Base-by-base conservation (phyloP, 2,888 invertebrate genomes). In the Ferrisia virgata region DNA sequence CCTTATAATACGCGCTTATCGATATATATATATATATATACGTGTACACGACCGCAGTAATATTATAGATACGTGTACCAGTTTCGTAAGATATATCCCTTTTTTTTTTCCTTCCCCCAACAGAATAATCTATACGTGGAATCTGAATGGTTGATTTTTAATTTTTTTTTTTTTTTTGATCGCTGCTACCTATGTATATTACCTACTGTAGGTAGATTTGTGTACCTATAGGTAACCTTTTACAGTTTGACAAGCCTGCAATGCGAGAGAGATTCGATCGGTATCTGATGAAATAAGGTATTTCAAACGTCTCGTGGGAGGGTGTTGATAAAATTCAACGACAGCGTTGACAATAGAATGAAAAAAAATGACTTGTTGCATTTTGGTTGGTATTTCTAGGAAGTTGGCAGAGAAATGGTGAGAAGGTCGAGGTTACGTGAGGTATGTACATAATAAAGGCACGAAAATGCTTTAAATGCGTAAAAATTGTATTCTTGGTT, bases 301-400 rank as follows among this genome's bases (percentile, higher is more conserved):
- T 64, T 25, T 69, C 69, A 31, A 28, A 76, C 9, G 72, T 76
- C 72, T 76, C 72, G 72, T 76, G 72, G 72, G 72, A 76, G 72
- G 72, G 72, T 76, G 69, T 69, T 69, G 72, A 76, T 76, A 18
- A 76, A 76, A 76, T 76, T 76, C 72, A 11, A 64, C 22, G 64
- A 76, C 18, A 18, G 6, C 72, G 72, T 76, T 8, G 72, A 76
- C 72, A 36, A 76, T 76, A 15, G 53, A 22, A 2, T n/a, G n/a
- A 8, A 31, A 31, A 69, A 76, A 76, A 33, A 76, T 76, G 72
- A 76, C 72, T 76, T 76, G 36, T 76, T 18, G 72, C 36, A 76
- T 36, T 76, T 76, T 22, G 18, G 33, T 9, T 28, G 11, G 40
- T n/a, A 76, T 22, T 53, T 53, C 22, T 53, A 22, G 53, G 53